These are phyloP conservation scores for Gavia stellata DNA, from an alignment of 2,113 vertebrate species.

Conservation along the genomic window DNA sequence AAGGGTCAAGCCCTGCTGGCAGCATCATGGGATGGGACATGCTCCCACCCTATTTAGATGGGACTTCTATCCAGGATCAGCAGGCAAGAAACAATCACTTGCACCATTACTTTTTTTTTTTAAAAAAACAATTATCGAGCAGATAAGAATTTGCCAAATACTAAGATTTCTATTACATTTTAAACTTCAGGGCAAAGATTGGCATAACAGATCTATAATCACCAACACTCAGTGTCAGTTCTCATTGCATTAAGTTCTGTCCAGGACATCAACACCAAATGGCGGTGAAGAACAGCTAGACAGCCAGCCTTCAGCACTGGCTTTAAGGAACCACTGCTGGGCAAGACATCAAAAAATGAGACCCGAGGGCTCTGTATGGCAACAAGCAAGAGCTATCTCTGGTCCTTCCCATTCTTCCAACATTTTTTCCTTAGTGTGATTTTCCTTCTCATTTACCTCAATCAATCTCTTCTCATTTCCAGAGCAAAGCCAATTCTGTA, in stretches of 20 bases:
- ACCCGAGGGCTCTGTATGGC: not conserved
- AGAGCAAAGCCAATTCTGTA: not conserved
- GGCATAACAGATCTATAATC: not conserved
- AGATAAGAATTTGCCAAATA: not conserved
- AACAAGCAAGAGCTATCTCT: not conserved
- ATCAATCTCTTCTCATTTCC: conserved; percentile 6
- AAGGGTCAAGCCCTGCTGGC: no score
- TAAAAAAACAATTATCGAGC: not conserved
- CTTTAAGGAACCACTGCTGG: not conserved
- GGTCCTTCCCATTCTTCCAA: not conserved
- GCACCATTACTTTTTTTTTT: not conserved
- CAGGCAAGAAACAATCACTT: not conserved
- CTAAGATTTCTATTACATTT: not conserved
- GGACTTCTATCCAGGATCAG: not conserved
- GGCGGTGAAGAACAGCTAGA: not conserved
- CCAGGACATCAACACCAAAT: not conserved
- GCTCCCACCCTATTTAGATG: not conserved
- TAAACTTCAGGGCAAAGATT: not conserved
- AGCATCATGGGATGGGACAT: no score
- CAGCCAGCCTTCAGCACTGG: not conserved
- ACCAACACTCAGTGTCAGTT: not conserved
- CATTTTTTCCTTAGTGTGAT: not conserved
- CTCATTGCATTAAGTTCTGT: not conserved
- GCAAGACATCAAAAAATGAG: not conserved
- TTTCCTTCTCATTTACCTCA: conserved; percentile 36